phyloP scores from a whole-genome alignment of 2,888 invertebrate genomes.

The Margaritifera margaritifera region DNA sequence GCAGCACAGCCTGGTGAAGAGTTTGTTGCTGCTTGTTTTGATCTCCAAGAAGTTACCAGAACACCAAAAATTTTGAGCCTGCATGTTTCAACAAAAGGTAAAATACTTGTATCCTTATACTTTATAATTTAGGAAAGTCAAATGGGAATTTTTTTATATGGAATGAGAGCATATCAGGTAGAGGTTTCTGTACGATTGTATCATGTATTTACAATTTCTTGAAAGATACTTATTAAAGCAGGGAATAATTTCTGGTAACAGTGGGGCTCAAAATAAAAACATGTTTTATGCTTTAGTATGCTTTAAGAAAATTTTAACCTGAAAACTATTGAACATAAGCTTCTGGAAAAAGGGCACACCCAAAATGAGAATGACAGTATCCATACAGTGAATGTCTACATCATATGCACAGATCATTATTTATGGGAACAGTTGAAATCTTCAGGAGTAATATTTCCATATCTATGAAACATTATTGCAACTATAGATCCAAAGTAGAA shows the following conservation, averaged over 20 bases:
- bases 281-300: conserved; percentile 29
- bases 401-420: no score
- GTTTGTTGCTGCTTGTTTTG: conserved; percentile 20
- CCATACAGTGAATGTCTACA: conserved; percentile 15
- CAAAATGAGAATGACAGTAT: conserved; percentile 26
- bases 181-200: conserved; percentile 27
- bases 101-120: conserved; percentile 21
- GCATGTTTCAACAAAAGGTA: conserved; percentile 21
- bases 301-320: conserved; percentile 22
- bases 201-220: conserved; percentile 23
- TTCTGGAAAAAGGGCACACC: conserved; percentile 30
- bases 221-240: conserved; percentile 12
- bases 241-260: conserved; percentile 27
- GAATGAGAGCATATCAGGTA: conserved; percentile 23
- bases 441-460: no score
- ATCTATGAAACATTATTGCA: no score
- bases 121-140: conserved; percentile 18
- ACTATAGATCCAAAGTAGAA: no score
- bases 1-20: conserved; percentile 7
- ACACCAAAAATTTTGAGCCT: conserved; percentile 29
- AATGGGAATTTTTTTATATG: conserved; percentile 21
- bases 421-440: no score
- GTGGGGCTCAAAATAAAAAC: conserved; percentile 31
- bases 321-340: conserved; percentile 20
- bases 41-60: conserved; percentile 20